Percentiles rank a stretch among this genome's conserved stretches.
phyloP scores from a whole-genome alignment of 1,140 invertebrate genomes.

The Ceratoteleas bidentatus region DNA sequence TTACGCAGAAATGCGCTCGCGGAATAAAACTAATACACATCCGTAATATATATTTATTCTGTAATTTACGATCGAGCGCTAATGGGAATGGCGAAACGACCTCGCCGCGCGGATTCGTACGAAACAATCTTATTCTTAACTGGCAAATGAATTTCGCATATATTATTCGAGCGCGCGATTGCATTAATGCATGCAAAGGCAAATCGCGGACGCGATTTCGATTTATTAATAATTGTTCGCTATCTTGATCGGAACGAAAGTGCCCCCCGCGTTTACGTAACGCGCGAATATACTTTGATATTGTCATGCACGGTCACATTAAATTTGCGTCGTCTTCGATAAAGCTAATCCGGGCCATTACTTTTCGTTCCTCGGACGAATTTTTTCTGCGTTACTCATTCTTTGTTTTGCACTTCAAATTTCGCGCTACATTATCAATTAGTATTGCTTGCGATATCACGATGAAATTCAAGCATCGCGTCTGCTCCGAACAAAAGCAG shows the following conservation, averaged over 20 bases:
- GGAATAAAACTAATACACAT: too few relatives aligned
- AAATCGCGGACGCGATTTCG: constrained; percentile 54
- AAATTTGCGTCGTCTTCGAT: constrained; percentile 9
- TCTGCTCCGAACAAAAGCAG: too few relatives aligned
- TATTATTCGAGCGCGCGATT: constrained; percentile 50
- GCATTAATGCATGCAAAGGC: constrained; percentile 50
- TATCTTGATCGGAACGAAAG: constrained; percentile 49
- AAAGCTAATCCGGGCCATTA: not conserved
- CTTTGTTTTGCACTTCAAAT: too few relatives aligned
- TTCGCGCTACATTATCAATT: too few relatives aligned
- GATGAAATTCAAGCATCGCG: not conserved
- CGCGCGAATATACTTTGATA: constrained; percentile 39
- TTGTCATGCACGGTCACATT: constrained; percentile 26
- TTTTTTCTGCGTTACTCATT: not conserved
- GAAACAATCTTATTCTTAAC: too few relatives aligned
- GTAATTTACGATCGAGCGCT: too few relatives aligned
- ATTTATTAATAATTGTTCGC: constrained; percentile 61
- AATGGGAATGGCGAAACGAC: too few relatives aligned
- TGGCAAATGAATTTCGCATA: too few relatives aligned
- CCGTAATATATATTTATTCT: too few relatives aligned
- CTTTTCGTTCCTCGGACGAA: too few relatives aligned
- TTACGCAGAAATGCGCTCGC: too few relatives aligned
- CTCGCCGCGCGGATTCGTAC: too few relatives aligned
- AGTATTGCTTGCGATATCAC: not conserved
- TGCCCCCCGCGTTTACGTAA: constrained; percentile 47